Conservation (phyloP, 2,113 vertebrate species). For the Platichthys flesus region DNA sequence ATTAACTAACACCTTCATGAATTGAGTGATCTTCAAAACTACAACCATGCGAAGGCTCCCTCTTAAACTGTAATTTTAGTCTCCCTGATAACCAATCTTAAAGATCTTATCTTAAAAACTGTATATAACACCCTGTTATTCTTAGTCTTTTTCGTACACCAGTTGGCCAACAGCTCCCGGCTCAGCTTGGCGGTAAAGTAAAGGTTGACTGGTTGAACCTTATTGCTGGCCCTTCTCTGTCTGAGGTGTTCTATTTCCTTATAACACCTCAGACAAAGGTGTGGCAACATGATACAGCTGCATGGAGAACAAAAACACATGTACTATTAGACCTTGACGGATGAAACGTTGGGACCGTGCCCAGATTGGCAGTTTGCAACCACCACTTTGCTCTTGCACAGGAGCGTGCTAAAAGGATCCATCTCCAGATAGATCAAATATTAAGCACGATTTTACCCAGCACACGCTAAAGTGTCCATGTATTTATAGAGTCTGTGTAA, state of each 20-base stretch:
- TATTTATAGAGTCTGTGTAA: background rate
- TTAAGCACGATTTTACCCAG: too few relatives aligned
- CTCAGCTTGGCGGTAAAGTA: background rate
- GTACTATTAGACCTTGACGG: conserved; percentile 38
- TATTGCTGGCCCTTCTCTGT: conserved; percentile 17
- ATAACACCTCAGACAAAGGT: conserved; percentile 40
- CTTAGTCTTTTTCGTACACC: too few relatives aligned
- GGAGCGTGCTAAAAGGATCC: background rate
- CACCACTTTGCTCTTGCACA: background rate
- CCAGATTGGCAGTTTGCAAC: conserved; percentile 22
- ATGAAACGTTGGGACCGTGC: conserved; percentile 20
- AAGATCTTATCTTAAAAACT: too few relatives aligned
- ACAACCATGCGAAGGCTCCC: too few relatives aligned
- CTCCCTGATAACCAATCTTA: too few relatives aligned
- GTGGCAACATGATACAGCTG: conserved; percentile 47
- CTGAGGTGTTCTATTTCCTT: conserved; percentile 39
- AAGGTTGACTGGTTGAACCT: background rate
- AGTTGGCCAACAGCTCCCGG: background rate
- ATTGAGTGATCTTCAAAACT: too few relatives aligned
- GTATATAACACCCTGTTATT: too few relatives aligned
- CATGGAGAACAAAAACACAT: conserved; percentile 42
- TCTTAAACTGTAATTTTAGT: too few relatives aligned
- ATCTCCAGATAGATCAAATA: background rate
- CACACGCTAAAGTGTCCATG: background rate
- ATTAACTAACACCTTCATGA: too few relatives aligned